Conservation (phyloP, 2,888 invertebrate genomes). For the Oscheius sp. region DNA sequence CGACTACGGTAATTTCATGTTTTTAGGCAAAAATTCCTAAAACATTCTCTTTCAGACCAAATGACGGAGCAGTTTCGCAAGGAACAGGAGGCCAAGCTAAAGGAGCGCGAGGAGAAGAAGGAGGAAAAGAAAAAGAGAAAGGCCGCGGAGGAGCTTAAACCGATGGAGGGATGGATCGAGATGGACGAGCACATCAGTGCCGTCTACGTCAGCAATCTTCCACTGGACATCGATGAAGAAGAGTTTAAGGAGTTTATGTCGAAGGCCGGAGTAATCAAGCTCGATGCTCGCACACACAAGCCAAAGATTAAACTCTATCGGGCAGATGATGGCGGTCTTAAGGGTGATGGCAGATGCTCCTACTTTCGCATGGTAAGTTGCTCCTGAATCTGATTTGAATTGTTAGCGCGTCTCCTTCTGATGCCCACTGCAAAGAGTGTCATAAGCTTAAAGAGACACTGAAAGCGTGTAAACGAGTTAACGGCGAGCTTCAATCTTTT, state of each 20-base stretch:
- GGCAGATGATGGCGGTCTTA: conserved; percentile 84
- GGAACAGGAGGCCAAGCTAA: conserved; percentile 42
- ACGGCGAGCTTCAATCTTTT: no score
- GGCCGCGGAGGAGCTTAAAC: conserved; percentile 35
- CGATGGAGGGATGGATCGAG: conserved; percentile 85
- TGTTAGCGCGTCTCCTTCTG: no score
- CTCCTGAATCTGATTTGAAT: no score
- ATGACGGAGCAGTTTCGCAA: conserved; percentile 51
- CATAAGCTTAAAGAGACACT: no score
- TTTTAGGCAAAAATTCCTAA: not conserved
- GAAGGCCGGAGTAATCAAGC: conserved; percentile 94
- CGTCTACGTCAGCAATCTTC: conserved; percentile 93
- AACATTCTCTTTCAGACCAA: conserved; percentile 40
- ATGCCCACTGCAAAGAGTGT: no score
- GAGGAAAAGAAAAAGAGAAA: conserved; percentile 58
- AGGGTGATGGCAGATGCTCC: conserved; percentile 95
- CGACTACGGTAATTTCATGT: conserved; percentile 43
- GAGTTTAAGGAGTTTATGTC: conserved; percentile 86
- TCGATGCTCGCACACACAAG: conserved; percentile 83
- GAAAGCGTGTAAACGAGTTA: no score
- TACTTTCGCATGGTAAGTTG: conserved; percentile 61
- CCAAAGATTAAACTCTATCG: conserved; percentile 92
- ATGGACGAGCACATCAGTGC: conserved; percentile 88
- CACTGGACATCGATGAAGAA: conserved; percentile 85
- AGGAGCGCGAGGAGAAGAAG: conserved; percentile 52